Base-by-base conservation (phyloP, 1,140 invertebrate species). In the Tetranychus urticae region DNA sequence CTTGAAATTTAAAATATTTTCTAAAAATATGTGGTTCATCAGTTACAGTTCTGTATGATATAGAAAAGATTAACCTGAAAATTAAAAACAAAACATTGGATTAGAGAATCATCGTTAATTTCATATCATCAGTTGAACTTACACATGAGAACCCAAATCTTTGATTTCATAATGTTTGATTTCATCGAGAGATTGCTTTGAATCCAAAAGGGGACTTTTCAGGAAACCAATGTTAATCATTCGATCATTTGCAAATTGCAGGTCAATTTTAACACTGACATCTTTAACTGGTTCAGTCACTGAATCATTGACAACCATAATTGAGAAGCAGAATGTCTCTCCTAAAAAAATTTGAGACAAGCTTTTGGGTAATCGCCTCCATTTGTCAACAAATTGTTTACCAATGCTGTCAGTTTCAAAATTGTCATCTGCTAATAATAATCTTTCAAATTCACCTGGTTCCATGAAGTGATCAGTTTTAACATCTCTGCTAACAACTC, bases 1-100 rank as follows among this genome's bases (percentile, higher is more conserved):
- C 93, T 80, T 94, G 86, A 75, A 97, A 97, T 76, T 96, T 97
- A 71, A 97, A 98, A 72, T 92, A 96, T 72, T 96, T 97, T 67
- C 86, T 79, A 70, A 94, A 78, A 65, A 72, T 72, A 58, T 82
- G 74, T 66, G 81, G 79, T 64, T 83, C 82, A 14, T 71, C 71
- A 60, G 77, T 76, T 60, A 80, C 73, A 58, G 80, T 81, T 64
- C 80, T 81, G 70, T 97, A 98, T 65, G 80, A 85, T 3, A 98
- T 89, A 74, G 93, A 88, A 79, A 92, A 97, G 8, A 96, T 88
- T 62, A 98, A 74, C 71, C 86, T 90, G 68, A 62, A 80, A 45
- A 52, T 54, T 45, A 50, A 63, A 48, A 23, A 55, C 46, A 61
- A 63, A 47, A 39, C 48, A 56, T 56, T 35, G 34, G 31, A 56